These are phyloP conservation scores for Gymnosoma rotundatum DNA, from an alignment of 2,888 invertebrate species.

Conservation along the genomic window DNA sequence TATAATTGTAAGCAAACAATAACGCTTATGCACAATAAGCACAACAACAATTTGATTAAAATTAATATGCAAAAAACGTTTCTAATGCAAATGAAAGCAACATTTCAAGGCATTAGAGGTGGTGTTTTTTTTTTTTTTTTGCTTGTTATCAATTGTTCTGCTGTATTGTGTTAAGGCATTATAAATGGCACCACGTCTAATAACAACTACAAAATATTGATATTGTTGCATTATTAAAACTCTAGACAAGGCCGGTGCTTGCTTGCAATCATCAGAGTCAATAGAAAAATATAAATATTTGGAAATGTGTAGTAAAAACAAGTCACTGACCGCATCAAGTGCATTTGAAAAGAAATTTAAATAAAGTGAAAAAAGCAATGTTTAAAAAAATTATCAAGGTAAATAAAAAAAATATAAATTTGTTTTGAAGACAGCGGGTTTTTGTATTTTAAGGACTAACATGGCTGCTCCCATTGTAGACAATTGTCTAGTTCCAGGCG, in stretches of 20 bases:
- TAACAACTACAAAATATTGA: constrained; percentile 27
- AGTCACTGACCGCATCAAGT: constrained; percentile 77
- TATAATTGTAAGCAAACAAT: constrained; percentile 16
- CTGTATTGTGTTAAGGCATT: constrained; percentile 23
- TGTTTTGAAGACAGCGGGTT: no score
- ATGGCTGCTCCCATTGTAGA: no score
- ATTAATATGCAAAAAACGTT: constrained; percentile 66
- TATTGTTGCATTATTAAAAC: constrained; percentile 29
- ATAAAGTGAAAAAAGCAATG: no score
- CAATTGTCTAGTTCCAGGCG: no score
- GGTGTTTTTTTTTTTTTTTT: background rate
- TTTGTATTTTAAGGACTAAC: no score
- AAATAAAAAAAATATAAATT: no score
- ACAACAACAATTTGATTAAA: constrained; percentile 46
- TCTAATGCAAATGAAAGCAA: constrained; percentile 62
- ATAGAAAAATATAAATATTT: background rate
- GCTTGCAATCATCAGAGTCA: constrained; percentile 6
- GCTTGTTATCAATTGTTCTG: background rate
- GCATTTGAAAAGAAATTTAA: constrained; percentile 70
- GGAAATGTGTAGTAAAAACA: constrained; percentile 23
- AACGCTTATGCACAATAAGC: background rate
- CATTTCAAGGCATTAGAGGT: constrained; percentile 60
- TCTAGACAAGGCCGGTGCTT: constrained; percentile 26
- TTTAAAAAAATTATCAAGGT: no score
- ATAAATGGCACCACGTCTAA: constrained; percentile 43